Percentiles rank a stretch among this genome's conserved stretches.
These are phyloP conservation scores for Epirrhoe tristata DNA, from an alignment of 2,888 invertebrate species.

Conservation along the genomic window DNA sequence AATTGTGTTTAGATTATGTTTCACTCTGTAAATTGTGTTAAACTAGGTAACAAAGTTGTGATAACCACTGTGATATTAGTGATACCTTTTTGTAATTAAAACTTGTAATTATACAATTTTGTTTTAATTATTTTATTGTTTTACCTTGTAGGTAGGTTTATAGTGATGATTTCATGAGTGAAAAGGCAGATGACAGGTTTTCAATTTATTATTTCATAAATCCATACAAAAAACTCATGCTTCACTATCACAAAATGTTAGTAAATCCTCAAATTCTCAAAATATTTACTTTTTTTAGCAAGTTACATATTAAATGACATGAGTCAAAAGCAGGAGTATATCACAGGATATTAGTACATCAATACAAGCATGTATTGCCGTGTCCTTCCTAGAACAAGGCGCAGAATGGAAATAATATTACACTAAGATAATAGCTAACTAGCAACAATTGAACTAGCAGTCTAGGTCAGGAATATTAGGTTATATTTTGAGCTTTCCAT, in stretches of 20 bases:
- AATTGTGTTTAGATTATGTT: constrained; percentile 54
- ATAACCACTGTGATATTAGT: constrained; percentile 53
- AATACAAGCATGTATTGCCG: not conserved
- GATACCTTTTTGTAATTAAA: constrained; percentile 18
- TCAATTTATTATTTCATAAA: constrained; percentile 58
- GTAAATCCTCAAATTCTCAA: constrained; percentile 12
- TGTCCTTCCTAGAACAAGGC: not conserved
- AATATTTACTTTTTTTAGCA: constrained; percentile 2
- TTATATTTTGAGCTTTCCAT: not conserved
- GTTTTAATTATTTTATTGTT: constrained; percentile 7
- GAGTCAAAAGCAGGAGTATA: constrained; percentile 3
- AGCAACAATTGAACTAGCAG: not conserved
- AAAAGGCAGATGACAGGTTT: constrained; percentile 59
- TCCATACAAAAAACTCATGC: constrained; percentile 47
- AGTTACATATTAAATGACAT: not conserved
- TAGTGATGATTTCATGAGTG: constrained; percentile 48
- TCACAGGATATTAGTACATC: constrained; percentile 19
- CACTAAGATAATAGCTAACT: not conserved
- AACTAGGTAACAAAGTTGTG: constrained; percentile 49
- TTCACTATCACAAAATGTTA: constrained; percentile 22
- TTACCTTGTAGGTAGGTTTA: not conserved
- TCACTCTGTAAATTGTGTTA: constrained; percentile 36
- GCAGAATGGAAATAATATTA: not conserved
- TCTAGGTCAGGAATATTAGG: not conserved
- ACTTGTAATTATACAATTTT: constrained; percentile 9